Percentiles rank a stretch among this genome's conserved stretches.
These are phyloP conservation scores for Bothrops jararaca DNA, from an alignment of 2,113 vertebrate species.

Conservation along the genomic window DNA sequence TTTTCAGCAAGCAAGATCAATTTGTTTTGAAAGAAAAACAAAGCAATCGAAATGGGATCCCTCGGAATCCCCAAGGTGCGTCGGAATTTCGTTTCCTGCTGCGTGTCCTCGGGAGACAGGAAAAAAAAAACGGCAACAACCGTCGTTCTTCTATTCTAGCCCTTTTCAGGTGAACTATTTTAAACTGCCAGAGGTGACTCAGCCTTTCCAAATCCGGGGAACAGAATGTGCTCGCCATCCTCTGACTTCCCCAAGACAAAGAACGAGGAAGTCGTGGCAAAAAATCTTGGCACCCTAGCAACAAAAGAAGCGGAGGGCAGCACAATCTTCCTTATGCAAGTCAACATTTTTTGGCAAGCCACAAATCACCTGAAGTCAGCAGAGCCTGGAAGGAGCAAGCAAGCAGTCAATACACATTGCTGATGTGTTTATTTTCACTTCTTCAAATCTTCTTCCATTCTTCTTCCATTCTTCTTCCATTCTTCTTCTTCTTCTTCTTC, in stretches of 20 bases:
- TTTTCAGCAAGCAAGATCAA: no score
- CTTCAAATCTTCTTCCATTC: no score
- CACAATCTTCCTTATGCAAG: not conserved
- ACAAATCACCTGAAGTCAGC: not conserved
- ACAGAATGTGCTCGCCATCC: not conserved
- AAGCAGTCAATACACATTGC: not conserved
- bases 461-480: no score
- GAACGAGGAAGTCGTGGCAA: not conserved
- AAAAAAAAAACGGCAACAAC: no score
- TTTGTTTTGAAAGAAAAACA: no score
- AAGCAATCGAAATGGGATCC: not conserved
- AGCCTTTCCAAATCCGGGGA: not conserved
- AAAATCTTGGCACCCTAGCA: not conserved
- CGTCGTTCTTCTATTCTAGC: no score
- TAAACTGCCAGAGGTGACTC: not conserved
- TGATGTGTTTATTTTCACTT: not conserved
- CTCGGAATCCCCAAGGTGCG: no score
- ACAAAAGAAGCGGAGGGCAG: not conserved
- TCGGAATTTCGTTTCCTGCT: no score
- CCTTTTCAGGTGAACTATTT: not conserved
- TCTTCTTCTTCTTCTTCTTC: no score
- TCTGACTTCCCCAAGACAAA: not conserved
- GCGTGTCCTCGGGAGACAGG: no score
- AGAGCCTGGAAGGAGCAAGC: no score
- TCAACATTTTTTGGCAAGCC: not conserved